Conservation (phyloP, 2,888 invertebrate genomes). For the Agrochola litura region DNA sequence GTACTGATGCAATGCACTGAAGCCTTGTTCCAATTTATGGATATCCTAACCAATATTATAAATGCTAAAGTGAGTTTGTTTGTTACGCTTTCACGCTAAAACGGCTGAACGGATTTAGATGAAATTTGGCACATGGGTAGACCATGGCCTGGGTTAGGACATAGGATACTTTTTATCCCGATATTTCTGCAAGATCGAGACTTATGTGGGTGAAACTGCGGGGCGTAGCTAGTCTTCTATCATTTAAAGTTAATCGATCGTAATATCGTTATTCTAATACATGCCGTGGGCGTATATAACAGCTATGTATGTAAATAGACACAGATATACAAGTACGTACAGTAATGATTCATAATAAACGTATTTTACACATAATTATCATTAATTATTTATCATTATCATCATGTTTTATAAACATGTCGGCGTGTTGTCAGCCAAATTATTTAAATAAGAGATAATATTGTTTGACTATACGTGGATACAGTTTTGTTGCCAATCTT, state of each 20-base stretch:
- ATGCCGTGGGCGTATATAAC: slow-evolving; percentile 3
- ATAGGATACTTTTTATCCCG: too few relatives aligned
- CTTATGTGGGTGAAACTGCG: too few relatives aligned
- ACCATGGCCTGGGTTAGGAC: too few relatives aligned
- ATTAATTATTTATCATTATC: slow-evolving; percentile 11
- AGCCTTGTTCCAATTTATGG: too few relatives aligned
- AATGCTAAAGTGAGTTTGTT: too few relatives aligned
- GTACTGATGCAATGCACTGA: too few relatives aligned
- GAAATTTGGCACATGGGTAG: too few relatives aligned
- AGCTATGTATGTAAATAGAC: slow-evolving; percentile 11
- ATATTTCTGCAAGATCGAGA: too few relatives aligned
- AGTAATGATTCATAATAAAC: slow-evolving; percentile 20
- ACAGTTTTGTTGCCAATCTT: not conserved
- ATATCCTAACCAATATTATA: too few relatives aligned
- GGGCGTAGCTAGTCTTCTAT: too few relatives aligned
- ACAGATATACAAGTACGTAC: not conserved
- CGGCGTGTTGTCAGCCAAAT: slow-evolving; percentile 4
- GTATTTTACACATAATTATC: slow-evolving; percentile 10
- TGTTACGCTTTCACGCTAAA: too few relatives aligned
- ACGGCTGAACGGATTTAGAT: too few relatives aligned
- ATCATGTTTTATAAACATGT: slow-evolving; percentile 14
- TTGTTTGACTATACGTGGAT: not conserved
- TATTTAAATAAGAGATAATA: slow-evolving; percentile 6
- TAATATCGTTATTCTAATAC: not conserved
- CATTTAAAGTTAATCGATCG: not conserved